Base-by-base conservation (phyloP, 2,113 vertebrate species). In the Chaenocephalus aceratus region DNA sequence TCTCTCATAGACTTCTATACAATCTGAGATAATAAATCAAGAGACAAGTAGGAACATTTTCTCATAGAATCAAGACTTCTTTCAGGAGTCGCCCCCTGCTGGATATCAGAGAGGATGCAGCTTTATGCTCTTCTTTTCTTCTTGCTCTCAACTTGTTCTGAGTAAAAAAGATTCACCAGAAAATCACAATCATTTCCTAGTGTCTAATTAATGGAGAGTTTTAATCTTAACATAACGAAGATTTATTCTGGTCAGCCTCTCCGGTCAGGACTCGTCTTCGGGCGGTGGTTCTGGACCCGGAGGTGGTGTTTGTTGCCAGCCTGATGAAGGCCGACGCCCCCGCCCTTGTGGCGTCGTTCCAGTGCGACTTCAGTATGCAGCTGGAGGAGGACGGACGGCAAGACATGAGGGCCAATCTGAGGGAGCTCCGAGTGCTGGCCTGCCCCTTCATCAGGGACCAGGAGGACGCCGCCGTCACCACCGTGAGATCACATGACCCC, bases 271-370 rank as follows among this genome's bases (percentile, higher is more conserved):
- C 95, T 67, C 92, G 36, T 6, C 41, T 99, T 21, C 95, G 94
- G 41, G 96, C 93, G 1, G 94, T 96, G 72, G 92, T 99, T 60
- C 88, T 96, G 81, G 97, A 99, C 87, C 98, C 98, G 0, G 97
- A 99, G 92, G 95, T 99, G 75, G 96, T 99, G 3, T 99, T 99
- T 77, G 98, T 99, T 72, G 98, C 97, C 67, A 97, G 82, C 84
- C 93, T 99, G 85, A 95, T 95, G 79, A 97, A 86, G 54, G 96
- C 96, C 0, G 95, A 97, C 11, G 97, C 97, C 3, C 98, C 98
- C 0, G 96, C 98, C 10, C 93, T 99, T 5, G 93, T 96, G 5
- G 96, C 95, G 44, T 97, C 97, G 0, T 98, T 99, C 87, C 97
- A 97, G 75, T 97, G 97, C 68, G 96, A 97, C 80, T 92, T 97